Conservation (phyloP, 2,797 vertebrate genomes). For the Oophaga sylvatica region DNA sequence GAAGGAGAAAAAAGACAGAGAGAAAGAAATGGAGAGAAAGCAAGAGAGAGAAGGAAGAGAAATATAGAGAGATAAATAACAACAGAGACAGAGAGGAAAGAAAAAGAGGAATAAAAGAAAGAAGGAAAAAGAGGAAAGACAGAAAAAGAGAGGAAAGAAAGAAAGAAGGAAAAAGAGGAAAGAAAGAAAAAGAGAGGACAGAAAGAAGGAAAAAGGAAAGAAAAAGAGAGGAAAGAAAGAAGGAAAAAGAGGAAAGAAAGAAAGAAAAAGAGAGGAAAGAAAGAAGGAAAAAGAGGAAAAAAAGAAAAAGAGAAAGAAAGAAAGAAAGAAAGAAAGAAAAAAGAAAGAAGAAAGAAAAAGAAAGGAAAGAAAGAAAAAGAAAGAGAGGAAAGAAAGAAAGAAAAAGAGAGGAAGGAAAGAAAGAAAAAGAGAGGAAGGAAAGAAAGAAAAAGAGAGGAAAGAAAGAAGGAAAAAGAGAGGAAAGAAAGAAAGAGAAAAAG, state of each 20-base stretch:
- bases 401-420: neutral
- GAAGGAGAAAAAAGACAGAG: too few relatives aligned
- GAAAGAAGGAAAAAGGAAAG: neutral
- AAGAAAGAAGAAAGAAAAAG: neutral
- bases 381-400: neutral
- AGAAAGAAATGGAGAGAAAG: neutral
- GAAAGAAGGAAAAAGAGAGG: neutral
- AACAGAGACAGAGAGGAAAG: too few relatives aligned
- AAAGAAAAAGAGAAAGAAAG: neutral
- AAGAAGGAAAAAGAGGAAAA: neutral
- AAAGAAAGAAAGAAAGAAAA: neutral
- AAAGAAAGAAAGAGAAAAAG: neutral
- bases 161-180: neutral
- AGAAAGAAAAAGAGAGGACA: too few relatives aligned
- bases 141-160: neutral
- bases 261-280: too few relatives aligned
- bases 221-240: neutral
- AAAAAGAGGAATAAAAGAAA: fast-evolving
- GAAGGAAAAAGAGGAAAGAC: too few relatives aligned
- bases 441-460: neutral
- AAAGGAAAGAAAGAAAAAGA: neutral
- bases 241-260: neutral
- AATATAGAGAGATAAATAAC: neutral
- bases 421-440: neutral
- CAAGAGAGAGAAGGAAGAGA: neutral